Percentiles rank a stretch among this genome's conserved stretches.
phyloP scores from a whole-genome alignment of 2,888 invertebrate species.

The Polymixis lichenea region DNA sequence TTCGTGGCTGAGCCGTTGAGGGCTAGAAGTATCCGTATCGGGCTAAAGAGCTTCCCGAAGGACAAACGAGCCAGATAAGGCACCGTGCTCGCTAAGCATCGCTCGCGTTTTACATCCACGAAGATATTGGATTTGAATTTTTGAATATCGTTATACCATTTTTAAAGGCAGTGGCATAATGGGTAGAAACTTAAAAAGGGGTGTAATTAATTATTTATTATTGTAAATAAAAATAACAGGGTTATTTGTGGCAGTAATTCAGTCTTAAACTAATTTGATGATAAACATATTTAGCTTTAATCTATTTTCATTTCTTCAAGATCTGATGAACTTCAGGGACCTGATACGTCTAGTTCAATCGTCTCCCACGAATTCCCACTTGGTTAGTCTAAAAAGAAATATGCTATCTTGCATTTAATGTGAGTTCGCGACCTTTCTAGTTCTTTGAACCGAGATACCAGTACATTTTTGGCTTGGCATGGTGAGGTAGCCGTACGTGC shows the following conservation, averaged over 20 bases:
- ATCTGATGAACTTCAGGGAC: not conserved
- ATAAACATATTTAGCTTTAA: not conserved
- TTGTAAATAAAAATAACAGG: not conserved
- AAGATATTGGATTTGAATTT: slow-evolving; percentile 55
- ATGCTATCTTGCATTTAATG: slow-evolving; percentile 22
- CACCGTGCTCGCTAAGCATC: slow-evolving; percentile 67
- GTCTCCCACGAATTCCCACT: slow-evolving; percentile 3
- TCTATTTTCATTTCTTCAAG: not conserved
- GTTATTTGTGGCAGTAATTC: slow-evolving; percentile 18
- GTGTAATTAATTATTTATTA: not conserved
- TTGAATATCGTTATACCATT: slow-evolving; percentile 28
- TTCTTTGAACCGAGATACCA: slow-evolving; percentile 27
- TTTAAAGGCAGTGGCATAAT: slow-evolving; percentile 19
- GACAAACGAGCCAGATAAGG: slow-evolving; percentile 87
- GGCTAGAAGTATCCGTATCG: slow-evolving; percentile 74
- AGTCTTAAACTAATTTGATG: not conserved
- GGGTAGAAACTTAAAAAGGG: not conserved
- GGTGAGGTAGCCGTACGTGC: slow-evolving; percentile 19
- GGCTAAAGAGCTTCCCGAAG: slow-evolving; percentile 83
- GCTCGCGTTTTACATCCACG: slow-evolving; percentile 54
- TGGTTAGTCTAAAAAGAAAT: not conserved
- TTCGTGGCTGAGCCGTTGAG: slow-evolving; percentile 66
- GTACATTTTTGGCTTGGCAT: slow-evolving; percentile 23
- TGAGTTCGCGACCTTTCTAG: slow-evolving; percentile 37
- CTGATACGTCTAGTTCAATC: not conserved